Evolutionary conservation across 2,113 vertebrate species (phyloP).

Genomic region (Tupaia tana): DNA sequence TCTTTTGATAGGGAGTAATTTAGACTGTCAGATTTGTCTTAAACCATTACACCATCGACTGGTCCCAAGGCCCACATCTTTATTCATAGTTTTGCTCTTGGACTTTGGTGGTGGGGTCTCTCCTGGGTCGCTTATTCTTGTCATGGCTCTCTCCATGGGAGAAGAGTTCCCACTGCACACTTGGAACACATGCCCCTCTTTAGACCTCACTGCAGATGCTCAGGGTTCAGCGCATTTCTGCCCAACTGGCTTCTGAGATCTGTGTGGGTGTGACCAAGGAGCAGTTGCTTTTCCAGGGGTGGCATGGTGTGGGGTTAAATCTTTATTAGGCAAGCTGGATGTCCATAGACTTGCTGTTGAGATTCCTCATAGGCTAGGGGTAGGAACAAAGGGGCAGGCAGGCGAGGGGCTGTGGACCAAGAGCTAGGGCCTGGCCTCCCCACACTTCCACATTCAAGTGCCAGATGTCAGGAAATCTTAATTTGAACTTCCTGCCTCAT

Average conservation of each 20-base stretch:
- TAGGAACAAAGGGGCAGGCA: not conserved
- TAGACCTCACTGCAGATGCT: not conserved
- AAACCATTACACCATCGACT: not conserved
- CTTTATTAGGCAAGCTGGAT: not conserved
- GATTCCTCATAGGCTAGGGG: not conserved
- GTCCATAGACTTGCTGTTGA: not conserved
- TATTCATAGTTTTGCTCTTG: not conserved
- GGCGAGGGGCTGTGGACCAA: not conserved
- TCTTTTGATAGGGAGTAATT: constrained; percentile 58
- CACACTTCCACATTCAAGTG: not conserved
- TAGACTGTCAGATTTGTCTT: constrained; percentile 66
- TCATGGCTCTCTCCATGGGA: not conserved
- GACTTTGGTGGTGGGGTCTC: too few species aligned
- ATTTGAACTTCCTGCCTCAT: not conserved
- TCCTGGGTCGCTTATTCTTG: not conserved
- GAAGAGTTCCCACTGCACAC: not conserved
- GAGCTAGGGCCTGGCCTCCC: not conserved
- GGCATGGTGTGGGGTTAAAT: not conserved
- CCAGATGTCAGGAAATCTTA: not conserved
- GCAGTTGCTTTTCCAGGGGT: not conserved
- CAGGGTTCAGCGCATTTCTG: not conserved
- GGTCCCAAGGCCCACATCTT: not conserved
- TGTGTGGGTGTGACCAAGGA: not conserved
- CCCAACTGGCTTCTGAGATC: not conserved
- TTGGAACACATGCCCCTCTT: not conserved